phyloP scores from a whole-genome alignment of 1,140 invertebrate species.

The Bradynema listronoti region DNA sequence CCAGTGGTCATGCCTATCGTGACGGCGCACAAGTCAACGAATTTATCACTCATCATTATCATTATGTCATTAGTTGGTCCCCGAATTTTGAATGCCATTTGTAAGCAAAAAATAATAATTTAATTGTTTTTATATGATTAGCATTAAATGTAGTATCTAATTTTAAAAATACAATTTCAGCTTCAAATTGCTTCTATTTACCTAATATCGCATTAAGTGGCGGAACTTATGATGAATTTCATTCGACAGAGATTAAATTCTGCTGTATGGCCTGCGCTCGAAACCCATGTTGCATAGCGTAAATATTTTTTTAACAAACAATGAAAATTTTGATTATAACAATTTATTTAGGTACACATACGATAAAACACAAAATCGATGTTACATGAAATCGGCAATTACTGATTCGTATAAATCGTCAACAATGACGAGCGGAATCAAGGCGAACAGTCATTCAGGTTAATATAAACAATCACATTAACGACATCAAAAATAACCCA shows the following conservation, averaged over 20 bases:
- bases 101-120: too few species aligned
- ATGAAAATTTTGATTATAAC: background rate
- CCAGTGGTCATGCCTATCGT: too few species aligned
- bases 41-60: too few species aligned
- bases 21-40: too few species aligned
- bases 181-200: conserved; percentile 43
- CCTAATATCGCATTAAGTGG: conserved; percentile 43
- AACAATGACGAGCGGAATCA: conserved; percentile 37
- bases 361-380: conserved; percentile 29
- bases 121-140: too few species aligned
- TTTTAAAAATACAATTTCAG: too few species aligned
- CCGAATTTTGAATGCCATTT: too few species aligned
- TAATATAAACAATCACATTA: too few species aligned
- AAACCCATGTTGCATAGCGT: conserved; percentile 39
- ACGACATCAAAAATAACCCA: background rate
- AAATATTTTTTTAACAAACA: background rate
- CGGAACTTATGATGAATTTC: conserved; percentile 41
- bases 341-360: conserved; percentile 33
- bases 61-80: too few species aligned
- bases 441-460: conserved; percentile 38
- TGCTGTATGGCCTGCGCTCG: conserved; percentile 41
- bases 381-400: conserved; percentile 41
- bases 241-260: conserved; percentile 27
- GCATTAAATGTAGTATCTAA: conserved; percentile 11
- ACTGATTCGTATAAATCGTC: conserved; percentile 36